Percentiles rank a stretch among this genome's conserved stretches.
phyloP scores from a whole-genome alignment of 2,888 invertebrate genomes.

The Kuschelorhynchus macadamiae region DNA sequence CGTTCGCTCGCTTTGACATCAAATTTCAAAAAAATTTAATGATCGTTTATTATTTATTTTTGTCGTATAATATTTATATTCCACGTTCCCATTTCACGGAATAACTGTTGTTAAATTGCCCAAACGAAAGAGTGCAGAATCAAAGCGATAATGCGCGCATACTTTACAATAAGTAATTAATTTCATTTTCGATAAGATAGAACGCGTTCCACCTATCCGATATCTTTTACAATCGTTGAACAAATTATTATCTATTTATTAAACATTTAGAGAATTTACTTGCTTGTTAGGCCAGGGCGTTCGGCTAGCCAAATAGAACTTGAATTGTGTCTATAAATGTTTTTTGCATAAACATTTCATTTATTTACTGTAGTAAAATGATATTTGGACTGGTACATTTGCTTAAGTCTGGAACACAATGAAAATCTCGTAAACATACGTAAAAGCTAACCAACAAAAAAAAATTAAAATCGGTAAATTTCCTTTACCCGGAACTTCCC shows the following conservation, averaged over 20 bases:
- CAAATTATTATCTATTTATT: conserved; percentile 15
- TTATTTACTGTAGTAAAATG: no score
- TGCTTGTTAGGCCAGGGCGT: no score
- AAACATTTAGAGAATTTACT: conserved; percentile 12
- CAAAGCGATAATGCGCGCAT: conserved; percentile 10
- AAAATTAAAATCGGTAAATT: no score
- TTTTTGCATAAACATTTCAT: no score
- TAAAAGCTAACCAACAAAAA: no score
- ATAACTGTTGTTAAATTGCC: conserved; percentile 6
- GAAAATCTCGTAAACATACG: no score
- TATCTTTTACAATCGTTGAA: conserved; percentile 9
- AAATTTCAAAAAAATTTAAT: not conserved
- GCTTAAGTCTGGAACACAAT: no score
- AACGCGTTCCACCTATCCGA: conserved; percentile 5
- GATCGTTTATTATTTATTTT: not conserved
- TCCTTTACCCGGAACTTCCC: no score
- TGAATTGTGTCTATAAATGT: no score
- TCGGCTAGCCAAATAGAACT: no score
- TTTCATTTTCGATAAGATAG: not conserved
- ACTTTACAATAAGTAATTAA: conserved; percentile 5
- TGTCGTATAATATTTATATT: not conserved
- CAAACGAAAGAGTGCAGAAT: conserved; percentile 14
- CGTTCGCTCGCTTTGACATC: no score
- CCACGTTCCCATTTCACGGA: not conserved
- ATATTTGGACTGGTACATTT: no score